Evolutionary conservation across 2,797 vertebrate species (phyloP).

Genomic region (Sebastes matsubarae): DNA sequence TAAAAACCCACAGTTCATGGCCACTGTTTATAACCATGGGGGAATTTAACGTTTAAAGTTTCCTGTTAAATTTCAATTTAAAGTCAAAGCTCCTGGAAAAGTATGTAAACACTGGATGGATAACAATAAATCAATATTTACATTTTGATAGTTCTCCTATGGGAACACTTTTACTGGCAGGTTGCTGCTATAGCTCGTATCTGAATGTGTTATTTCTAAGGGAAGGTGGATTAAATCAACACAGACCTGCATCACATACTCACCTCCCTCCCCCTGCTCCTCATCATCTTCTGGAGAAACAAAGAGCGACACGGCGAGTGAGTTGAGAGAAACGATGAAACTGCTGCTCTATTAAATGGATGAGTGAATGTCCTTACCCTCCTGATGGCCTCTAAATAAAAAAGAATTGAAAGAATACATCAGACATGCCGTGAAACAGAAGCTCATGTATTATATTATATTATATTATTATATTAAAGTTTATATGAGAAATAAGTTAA

Average conservation of each 20-base stretch:
- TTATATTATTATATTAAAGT: neutral
- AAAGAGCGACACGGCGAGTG: neutral
- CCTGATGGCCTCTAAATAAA: slow-evolving; percentile 60
- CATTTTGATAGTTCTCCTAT: neutral
- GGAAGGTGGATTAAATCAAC: neutral
- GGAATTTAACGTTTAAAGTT: neutral
- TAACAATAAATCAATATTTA: slow-evolving; percentile 4
- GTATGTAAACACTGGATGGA: neutral
- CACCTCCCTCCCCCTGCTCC: slow-evolving; percentile 75
- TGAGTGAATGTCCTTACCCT: slow-evolving; percentile 57
- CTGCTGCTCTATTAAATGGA: neutral
- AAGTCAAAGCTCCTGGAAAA: neutral
- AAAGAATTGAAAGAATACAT: neutral
- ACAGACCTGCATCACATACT: slow-evolving; percentile 17
- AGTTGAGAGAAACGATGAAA: neutral
- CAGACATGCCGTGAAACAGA: neutral
- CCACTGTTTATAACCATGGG: neutral
- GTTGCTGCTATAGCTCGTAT: neutral
- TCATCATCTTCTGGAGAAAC: slow-evolving; percentile 69
- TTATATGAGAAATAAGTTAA: neutral
- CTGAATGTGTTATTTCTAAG: neutral
- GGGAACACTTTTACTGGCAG: neutral
- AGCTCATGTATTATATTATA: neutral
- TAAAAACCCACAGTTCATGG: neutral
- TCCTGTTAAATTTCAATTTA: neutral